Evolutionary conservation across 2,797 vertebrate genomes (phyloP), one percentile per base, ranked within the genome.

Genomic region (Myotis myotis): DNA sequence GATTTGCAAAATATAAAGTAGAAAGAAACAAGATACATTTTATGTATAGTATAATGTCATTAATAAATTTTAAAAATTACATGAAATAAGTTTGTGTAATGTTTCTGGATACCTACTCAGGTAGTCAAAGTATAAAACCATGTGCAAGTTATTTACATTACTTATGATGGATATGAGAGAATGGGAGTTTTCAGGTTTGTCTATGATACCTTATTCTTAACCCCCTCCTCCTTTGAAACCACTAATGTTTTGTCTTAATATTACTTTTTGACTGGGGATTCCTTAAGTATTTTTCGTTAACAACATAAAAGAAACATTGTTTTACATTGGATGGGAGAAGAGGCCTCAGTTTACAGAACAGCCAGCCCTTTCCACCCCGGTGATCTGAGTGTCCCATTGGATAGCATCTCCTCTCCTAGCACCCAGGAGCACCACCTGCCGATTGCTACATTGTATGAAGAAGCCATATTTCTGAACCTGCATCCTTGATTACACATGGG

Each of bases 1-100:
- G 38, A 53, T 33, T 70, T 85, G 9, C 12, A 89, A 93, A 85
- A 53, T n/a, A 66, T 28, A 68, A 55, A 78, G 25, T 81, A 53
- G 33, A 75, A 83, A 74, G n/a, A 90, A 80, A 66, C n/a, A 57
- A 66, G 8, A 13, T 75, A 6, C 4, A 80, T 71, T 95, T 92
- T 55, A 33, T 41, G 6, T 66, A 28, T 5, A 78, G 25, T 68
- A 9, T 71, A 41, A 49, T 30, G n/a, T 68, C 4, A 33, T 38
- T 78, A 95, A 49, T 62, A 78, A 47, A 74, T 20, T 93, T 88
- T 53, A n/a, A 3, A 74, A 66, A 94, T 38, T 12, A 38, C 1
- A 12, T 49, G 28, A 84, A 62, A 57, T 75, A 57, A 51, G 3
- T 70, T 57, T 78, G 33, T 38, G 3, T 68, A 47, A 28, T 82